Evolutionary conservation across 1,140 invertebrate genomes (phyloP), one percentile per base, ranked within the genome.

Genomic region (Idris sp.): DNA sequence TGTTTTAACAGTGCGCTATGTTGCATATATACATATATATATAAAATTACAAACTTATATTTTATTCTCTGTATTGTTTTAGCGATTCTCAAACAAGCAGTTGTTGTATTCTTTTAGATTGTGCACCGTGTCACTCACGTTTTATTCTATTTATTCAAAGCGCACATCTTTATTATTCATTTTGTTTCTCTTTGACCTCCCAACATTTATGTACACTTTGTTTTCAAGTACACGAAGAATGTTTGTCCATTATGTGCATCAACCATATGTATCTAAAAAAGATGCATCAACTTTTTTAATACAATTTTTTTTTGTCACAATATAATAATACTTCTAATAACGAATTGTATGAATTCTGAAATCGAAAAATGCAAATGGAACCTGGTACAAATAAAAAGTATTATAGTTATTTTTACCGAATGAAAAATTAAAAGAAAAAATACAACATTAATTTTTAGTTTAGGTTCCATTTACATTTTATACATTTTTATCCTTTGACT

Each of bases 91-190:
- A 44, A 59, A 46, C 54, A 59, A 65, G 30, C 44, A 28, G 35
- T 49, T 68, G 25, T 61, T 59, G 69, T 44, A 49, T 54, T 65
- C 61, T 53, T 61, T 53, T 65, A 30, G 46, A 73, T 65, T 74
- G 61, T 41, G 44, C 53, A 59, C 44, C 46, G 48, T 64, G 69
- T 59, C 58, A 59, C 59, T 65, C 44, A 73, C 53, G 30, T 69
- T 51, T 51, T n/a, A 59, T 51, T 53, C 54, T 30, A 48, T 59
- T 46, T 36, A 46, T 73, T 73, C 59, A 65, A 62, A 62, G 41
- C 68, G 28, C 69, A 74, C 61, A 30, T 62, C 38, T 73, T 65
- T 65, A 65, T 49, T 54, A 67, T 67, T 67, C 58, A 54, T 64
- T 33, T 51, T 67, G 19, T 64, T 11, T 65, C 40, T 74, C 36